Percentiles rank a stretch among this genome's conserved stretches.
These are phyloP conservation scores for Sphyrna mokarran DNA, from an alignment of 2,113 vertebrate genomes.

Conservation along the genomic window DNA sequence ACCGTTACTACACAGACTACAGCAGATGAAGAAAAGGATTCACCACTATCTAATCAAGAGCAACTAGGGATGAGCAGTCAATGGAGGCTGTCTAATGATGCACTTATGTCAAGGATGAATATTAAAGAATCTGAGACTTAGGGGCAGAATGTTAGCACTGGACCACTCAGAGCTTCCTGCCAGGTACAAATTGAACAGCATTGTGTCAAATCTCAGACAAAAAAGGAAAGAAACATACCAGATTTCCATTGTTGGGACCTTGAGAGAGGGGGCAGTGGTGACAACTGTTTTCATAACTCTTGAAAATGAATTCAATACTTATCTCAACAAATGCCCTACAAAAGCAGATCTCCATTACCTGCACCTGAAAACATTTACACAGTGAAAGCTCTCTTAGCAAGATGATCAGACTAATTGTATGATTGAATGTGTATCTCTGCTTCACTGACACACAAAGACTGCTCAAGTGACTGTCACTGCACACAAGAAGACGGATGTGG, in stretches of 20 bases:
- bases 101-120: background rate
- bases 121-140: background rate
- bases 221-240: background rate
- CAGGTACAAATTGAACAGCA: background rate
- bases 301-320: background rate
- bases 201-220: background rate
- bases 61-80: background rate
- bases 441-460: background rate
- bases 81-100: background rate
- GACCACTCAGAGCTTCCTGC: background rate
- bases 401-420: background rate
- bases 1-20: too few species aligned
- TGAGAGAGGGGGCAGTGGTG: background rate
- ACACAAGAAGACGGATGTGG: conserved; percentile 39
- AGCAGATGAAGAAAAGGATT: too few species aligned
- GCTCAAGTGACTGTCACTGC: background rate
- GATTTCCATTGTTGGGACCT: background rate
- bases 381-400: too few species aligned
- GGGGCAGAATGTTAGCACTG: background rate
- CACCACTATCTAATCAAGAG: too few species aligned
- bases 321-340: background rate
- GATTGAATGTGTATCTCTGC: background rate
- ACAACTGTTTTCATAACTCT: background rate
- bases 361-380: background rate
- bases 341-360: background rate